Evolutionary conservation across 2,113 vertebrate species (phyloP).

Genomic region (Rhinichthys klamathensis): DNA sequence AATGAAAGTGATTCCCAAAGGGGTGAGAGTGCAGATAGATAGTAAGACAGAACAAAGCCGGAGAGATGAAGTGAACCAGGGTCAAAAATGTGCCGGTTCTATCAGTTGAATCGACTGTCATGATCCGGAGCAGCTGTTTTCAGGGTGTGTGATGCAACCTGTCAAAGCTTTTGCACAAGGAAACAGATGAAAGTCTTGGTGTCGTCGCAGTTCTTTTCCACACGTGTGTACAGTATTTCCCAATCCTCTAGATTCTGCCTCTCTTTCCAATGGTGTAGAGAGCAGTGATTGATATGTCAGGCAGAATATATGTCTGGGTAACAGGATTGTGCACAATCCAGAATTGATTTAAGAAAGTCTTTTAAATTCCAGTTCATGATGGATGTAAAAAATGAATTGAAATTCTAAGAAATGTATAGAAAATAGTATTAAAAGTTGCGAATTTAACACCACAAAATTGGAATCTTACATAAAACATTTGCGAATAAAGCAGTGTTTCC

Average conservation of each 20-base stretch:
- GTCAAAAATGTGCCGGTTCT: background rate
- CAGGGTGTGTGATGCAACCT: conserved; percentile 24
- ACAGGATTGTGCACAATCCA: background rate
- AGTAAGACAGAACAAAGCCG: no score
- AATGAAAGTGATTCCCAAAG: background rate
- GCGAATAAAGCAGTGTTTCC: no score
- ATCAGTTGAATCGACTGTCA: conserved; percentile 3
- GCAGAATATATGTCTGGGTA: background rate
- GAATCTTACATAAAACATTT: no score
- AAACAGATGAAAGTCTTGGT: conserved; percentile 3
- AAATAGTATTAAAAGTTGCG: background rate
- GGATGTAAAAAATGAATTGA: background rate
- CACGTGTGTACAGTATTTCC: no score
- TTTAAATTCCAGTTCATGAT: background rate
- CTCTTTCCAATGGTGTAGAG: background rate
- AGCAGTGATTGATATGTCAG: background rate
- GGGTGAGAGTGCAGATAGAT: background rate
- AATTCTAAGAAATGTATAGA: background rate
- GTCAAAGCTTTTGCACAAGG: background rate
- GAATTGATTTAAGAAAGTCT: background rate
- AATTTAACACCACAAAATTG: no score
- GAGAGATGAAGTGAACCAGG: background rate
- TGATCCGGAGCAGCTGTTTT: background rate
- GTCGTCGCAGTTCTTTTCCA: background rate
- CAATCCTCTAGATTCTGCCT: background rate